Conservation (phyloP, 92 coral and sea anemone species). For the Heliopora coerulea region DNA sequence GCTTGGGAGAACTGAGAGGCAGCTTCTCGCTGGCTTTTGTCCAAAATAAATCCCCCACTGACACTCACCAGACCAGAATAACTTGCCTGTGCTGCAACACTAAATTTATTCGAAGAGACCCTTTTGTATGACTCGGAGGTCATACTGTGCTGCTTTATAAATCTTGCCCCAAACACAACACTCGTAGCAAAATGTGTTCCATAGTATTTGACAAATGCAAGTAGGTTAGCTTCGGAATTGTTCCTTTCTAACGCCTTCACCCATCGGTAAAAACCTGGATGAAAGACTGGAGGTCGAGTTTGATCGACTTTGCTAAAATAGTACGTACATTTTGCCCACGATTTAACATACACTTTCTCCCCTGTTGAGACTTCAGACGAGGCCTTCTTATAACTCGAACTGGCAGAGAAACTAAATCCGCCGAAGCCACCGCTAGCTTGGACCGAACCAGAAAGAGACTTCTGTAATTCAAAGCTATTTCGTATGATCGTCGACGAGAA, state of each 20-base stretch:
- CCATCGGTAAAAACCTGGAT: slow-evolving; percentile 21
- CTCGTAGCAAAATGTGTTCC: slow-evolving; percentile 30
- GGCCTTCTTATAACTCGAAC: slow-evolving; percentile 32
- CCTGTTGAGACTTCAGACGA: slow-evolving; percentile 34
- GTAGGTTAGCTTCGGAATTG: neutral
- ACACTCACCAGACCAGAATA: slow-evolving; percentile 19
- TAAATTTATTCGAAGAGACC: neutral
- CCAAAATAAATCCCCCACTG: slow-evolving; percentile 8
- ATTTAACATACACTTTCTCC: too few relatives aligned
- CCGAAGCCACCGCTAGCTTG: slow-evolving; percentile 30
- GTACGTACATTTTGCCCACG: slow-evolving; percentile 34
- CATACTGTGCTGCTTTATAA: slow-evolving; percentile 19
- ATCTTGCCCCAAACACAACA: slow-evolving; percentile 31
- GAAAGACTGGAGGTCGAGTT: slow-evolving; percentile 20
- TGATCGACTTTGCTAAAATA: slow-evolving; percentile 42
- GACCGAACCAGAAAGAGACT: too few relatives aligned
- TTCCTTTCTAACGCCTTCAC: slow-evolving; percentile 9
- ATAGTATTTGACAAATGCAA: slow-evolving; percentile 3
- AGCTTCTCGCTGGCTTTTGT: slow-evolving; percentile 1
- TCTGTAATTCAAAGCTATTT: too few relatives aligned
- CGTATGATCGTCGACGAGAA: too few relatives aligned
- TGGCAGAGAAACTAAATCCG: slow-evolving; percentile 42
- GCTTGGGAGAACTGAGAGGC: neutral
- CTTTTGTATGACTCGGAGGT: neutral
- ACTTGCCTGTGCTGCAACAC: slow-evolving; percentile 24